Evolutionary conservation across 2,797 vertebrate genomes (phyloP).

Genomic region (Kryptopterus vitreolus): DNA sequence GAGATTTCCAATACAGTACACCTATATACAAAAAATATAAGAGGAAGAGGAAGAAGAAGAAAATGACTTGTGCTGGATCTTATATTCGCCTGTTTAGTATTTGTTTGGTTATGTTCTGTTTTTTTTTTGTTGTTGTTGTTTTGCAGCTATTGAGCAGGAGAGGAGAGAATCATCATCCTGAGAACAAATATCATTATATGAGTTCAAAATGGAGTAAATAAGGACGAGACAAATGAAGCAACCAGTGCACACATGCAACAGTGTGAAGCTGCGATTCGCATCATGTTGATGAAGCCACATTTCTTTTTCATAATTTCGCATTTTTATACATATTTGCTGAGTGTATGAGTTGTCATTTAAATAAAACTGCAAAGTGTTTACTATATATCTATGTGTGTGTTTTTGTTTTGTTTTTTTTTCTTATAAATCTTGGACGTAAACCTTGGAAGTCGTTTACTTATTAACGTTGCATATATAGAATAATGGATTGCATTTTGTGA

Average conservation of each 20-base stretch:
- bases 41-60: not conserved
- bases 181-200: conserved; percentile 12
- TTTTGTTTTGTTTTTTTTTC: not conserved
- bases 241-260: not conserved
- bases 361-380: conserved; percentile 1
- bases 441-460: not conserved
- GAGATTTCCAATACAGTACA: not conserved
- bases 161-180: conserved; percentile 50
- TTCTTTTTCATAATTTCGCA: conserved; percentile 6
- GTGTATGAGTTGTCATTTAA: not conserved
- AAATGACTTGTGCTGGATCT: no score
- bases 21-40: not conserved
- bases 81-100: no score
- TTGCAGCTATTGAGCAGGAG: conserved; percentile 57
- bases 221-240: not conserved
- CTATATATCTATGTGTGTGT: no score
- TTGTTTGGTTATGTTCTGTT: not conserved
- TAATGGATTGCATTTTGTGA: not conserved
- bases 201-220: conserved; percentile 12
- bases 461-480: not conserved
- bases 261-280: not conserved
- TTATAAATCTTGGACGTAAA: not conserved
- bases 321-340: conserved; percentile 1
- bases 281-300: not conserved
- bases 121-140: not conserved